Evolutionary conservation across 2,113 vertebrate species (phyloP).

Genomic region (Porphyrio hochstetteri): DNA sequence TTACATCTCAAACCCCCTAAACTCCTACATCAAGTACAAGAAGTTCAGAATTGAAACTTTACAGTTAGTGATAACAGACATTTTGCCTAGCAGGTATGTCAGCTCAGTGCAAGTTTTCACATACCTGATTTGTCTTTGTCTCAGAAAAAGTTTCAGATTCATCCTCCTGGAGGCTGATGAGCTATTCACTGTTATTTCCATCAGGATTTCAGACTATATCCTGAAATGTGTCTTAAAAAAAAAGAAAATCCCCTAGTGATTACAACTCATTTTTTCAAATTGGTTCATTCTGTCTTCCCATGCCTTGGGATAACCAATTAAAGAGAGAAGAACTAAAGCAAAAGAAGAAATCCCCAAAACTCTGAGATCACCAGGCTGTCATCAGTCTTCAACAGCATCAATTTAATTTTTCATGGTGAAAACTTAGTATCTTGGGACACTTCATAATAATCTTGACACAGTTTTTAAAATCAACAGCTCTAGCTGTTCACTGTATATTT

Average conservation of each 20-base stretch:
- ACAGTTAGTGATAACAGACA: constrained; percentile 28
- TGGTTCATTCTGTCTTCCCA: constrained; percentile 43
- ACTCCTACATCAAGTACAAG: constrained; percentile 4
- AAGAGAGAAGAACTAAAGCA: constrained; percentile 16
- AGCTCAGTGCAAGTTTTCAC: constrained; percentile 35
- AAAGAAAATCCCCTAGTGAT: constrained; percentile 13
- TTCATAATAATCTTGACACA: constrained; percentile 13
- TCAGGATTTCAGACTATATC: constrained; percentile 32
- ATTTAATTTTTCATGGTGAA: constrained; percentile 12
- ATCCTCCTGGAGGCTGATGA: constrained; percentile 48
- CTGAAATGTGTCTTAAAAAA: background rate
- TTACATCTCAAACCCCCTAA: constrained; percentile 7
- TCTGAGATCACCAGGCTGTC: background rate
- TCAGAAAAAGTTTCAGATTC: constrained; percentile 5
- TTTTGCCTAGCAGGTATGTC: constrained; percentile 48
- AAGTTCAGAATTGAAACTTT: constrained; percentile 46
- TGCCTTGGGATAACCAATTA: constrained; percentile 59
- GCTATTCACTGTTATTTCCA: constrained; percentile 20
- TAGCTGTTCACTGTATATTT: background rate
- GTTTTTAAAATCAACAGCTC: constrained; percentile 29
- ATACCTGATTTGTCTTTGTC: constrained; percentile 54
- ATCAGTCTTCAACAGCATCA: background rate
- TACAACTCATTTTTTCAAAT: constrained; percentile 58
- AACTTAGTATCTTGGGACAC: constrained; percentile 8
- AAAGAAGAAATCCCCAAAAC: background rate